Conservation (phyloP, 2,113 vertebrate genomes). For the Ochotona princeps region DNA sequence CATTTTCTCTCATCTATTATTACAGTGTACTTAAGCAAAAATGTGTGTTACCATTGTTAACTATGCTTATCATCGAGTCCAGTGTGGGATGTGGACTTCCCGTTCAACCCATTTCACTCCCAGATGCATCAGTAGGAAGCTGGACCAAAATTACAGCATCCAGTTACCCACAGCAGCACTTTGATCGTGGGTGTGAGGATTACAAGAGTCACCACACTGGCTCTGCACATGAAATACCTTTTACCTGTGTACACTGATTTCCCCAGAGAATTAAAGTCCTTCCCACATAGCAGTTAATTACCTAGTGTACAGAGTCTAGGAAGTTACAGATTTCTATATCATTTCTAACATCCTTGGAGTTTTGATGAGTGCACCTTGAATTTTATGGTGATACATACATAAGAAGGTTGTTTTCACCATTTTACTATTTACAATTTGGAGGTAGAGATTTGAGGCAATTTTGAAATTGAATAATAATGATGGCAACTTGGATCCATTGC, state of each 20-base stretch:
- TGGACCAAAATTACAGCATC: no score
- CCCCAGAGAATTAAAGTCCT: not conserved
- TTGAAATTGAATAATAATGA: slow-evolving; percentile 61
- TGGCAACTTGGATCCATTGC: slow-evolving; percentile 68
- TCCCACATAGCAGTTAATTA: not conserved
- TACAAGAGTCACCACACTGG: no score
- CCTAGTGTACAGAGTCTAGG: not conserved
- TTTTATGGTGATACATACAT: not conserved
- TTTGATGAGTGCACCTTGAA: not conserved
- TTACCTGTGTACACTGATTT: not conserved
- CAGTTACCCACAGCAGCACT: no score
- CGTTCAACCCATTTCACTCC: no score
- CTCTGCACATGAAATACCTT: not conserved
- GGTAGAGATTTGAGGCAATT: slow-evolving; percentile 4
- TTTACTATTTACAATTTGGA: slow-evolving; percentile 35
- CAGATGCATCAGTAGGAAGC: no score
- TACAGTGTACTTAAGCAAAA: not conserved
- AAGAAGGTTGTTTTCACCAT: not conserved
- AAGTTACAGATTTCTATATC: not conserved
- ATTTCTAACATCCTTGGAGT: not conserved
- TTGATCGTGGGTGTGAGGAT: no score
- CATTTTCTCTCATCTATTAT: not conserved
- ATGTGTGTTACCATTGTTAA: not conserved
- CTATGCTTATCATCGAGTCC: not conserved
- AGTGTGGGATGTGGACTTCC: no score